phyloP scores from a whole-genome alignment of 2,113 vertebrate species.

The Pycnonotus jocosus region DNA sequence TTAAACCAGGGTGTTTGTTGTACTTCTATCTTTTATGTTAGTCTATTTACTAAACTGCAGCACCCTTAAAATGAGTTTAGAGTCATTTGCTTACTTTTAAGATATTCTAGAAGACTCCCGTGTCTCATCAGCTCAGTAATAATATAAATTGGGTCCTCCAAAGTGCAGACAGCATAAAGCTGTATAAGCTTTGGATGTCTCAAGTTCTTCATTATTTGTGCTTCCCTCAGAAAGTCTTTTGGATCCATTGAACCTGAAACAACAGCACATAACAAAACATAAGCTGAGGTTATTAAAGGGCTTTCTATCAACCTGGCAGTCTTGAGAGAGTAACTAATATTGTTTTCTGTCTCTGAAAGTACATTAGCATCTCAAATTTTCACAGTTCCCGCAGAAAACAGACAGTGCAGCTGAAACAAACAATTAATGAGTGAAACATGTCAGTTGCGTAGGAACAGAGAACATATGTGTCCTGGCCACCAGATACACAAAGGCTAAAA shows the following conservation, averaged over 20 bases:
- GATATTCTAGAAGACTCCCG: slow-evolving; percentile 90
- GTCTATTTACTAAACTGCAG: slow-evolving; percentile 25
- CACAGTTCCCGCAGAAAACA: slow-evolving; percentile 44
- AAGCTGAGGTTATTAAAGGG: slow-evolving; percentile 52
- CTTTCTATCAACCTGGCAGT: slow-evolving; percentile 12
- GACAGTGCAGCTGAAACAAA: slow-evolving; percentile 30
- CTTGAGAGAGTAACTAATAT: slow-evolving; percentile 46
- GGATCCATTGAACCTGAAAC: slow-evolving; percentile 89
- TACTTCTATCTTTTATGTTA: not conserved
- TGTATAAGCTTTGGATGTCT: slow-evolving; percentile 94
- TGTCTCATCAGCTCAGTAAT: slow-evolving; percentile 96
- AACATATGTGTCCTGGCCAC: slow-evolving; percentile 13
- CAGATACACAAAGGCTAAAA: slow-evolving; percentile 26
- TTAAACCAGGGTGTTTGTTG: not conserved
- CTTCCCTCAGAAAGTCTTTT: slow-evolving; percentile 90
- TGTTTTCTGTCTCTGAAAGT: slow-evolving; percentile 42
- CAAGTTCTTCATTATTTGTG: slow-evolving; percentile 93
- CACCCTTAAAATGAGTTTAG: slow-evolving; percentile 27
- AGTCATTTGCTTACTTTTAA: slow-evolving; percentile 83
- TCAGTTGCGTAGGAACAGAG: not conserved
- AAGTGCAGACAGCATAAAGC: slow-evolving; percentile 93
- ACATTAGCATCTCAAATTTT: slow-evolving; percentile 51
- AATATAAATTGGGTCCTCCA: slow-evolving; percentile 95
- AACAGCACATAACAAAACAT: slow-evolving; percentile 49
- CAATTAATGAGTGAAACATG: slow-evolving; percentile 40